Percentiles rank a stretch among this genome's conserved stretches.
Conservation (phyloP, 1,140 invertebrate species). For the Procambarus clarkii region DNA sequence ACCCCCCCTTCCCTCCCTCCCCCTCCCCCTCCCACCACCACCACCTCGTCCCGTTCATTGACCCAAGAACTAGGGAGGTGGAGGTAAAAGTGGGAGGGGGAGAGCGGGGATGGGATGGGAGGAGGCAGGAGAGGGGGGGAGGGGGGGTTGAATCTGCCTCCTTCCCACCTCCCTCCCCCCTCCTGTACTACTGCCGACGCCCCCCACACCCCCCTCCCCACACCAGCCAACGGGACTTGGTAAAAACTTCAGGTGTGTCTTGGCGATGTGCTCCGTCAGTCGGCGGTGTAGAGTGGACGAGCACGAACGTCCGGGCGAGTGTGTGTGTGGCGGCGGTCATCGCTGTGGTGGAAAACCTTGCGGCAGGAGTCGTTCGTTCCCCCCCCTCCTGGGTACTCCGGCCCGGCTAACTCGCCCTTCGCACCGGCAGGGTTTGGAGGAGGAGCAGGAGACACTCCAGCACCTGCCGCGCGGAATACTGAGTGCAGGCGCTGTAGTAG, state of each 20-base stretch:
- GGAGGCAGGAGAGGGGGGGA: neutral
- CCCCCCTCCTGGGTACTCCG: no score
- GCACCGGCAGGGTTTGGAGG: neutral
- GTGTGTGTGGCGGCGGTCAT: neutral
- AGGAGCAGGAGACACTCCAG: neutral
- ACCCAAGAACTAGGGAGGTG: conserved; percentile 27
- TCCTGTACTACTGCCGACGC: neutral
- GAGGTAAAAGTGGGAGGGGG: conserved; percentile 14
- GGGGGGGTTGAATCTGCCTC: conserved; percentile 39
- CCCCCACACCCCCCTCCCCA: neutral
- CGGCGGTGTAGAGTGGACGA: conserved; percentile 29
- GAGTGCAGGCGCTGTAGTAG: conserved; percentile 30
- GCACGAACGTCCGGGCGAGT: neutral
- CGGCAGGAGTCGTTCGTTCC: neutral
- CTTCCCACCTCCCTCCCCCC: conserved; percentile 24
- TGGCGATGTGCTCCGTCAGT: conserved; percentile 25
- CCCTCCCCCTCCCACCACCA: neutral
- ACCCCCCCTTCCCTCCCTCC: neutral
- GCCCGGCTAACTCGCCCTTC: no score
- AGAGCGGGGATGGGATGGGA: no score
- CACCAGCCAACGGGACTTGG: conserved; percentile 57
- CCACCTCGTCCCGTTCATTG: conserved; percentile 19
- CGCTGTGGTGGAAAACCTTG: neutral
- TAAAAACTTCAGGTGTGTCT: conserved; percentile 58
- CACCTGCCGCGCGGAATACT: conserved; percentile 30